phyloP scores from a whole-genome alignment of 2,113 vertebrate genomes.

The Apistogramma diplotaenia region DNA sequence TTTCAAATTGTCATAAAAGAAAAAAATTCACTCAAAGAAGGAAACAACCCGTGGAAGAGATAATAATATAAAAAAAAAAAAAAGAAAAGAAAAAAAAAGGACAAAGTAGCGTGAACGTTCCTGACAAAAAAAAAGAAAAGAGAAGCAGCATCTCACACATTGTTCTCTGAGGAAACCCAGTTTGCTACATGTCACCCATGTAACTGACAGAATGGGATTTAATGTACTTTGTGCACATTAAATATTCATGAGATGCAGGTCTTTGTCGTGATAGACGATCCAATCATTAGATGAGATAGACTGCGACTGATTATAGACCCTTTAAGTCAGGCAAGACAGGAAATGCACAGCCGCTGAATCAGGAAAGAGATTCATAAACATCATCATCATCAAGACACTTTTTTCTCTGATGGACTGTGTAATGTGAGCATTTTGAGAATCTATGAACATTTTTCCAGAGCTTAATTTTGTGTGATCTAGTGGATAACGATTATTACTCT shows the following conservation, averaged over 20 bases:
- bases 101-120: constrained; percentile 41
- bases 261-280: constrained; percentile 34
- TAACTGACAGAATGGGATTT: constrained; percentile 20
- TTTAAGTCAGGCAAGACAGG: constrained; percentile 24
- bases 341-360: neutral
- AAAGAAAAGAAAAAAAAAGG: constrained; percentile 38
- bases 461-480: neutral
- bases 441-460: neutral
- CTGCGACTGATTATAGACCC: constrained; percentile 25
- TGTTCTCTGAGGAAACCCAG: constrained; percentile 22
- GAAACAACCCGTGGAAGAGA: constrained; percentile 47
- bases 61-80: neutral
- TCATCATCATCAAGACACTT: neutral
- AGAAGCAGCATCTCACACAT: constrained; percentile 17
- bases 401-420: neutral
- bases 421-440: neutral
- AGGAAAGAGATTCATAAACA: constrained; percentile 12
- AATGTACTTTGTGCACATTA: constrained; percentile 32
- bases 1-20: constrained; percentile 61
- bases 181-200: constrained; percentile 31
- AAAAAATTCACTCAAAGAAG: constrained; percentile 51
- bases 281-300: constrained; percentile 38
- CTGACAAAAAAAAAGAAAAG: constrained; percentile 29
- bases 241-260: constrained; percentile 45
- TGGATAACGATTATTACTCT: neutral